Evolutionary conservation across 2,888 invertebrate species (phyloP).

Genomic region (Ophioninae sp.): DNA sequence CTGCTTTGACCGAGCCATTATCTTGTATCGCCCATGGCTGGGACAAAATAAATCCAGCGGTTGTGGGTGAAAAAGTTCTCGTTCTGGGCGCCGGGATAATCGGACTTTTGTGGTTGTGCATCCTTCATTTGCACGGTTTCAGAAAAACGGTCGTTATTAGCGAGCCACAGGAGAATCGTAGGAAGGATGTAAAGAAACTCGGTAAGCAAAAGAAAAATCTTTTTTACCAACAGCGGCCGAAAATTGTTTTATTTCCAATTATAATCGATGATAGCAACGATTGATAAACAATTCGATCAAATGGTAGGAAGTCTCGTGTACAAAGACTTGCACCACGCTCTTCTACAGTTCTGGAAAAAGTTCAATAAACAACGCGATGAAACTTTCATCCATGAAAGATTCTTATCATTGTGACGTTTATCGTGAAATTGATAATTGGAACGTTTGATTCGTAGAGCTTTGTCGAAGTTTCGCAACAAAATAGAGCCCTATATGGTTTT

Average conservation of each 20-base stretch:
- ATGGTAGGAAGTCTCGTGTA: too few relatives aligned
- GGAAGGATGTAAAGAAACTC: constrained; percentile 71
- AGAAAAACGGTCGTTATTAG: constrained; percentile 85
- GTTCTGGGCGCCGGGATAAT: constrained; percentile 89
- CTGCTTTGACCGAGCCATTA: constrained; percentile 86
- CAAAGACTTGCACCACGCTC: too few relatives aligned
- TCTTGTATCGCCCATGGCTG: constrained; percentile 88
- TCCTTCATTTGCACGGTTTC: constrained; percentile 87
- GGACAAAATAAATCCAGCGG: constrained; percentile 84
- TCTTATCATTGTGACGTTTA: constrained; percentile 1
- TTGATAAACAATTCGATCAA: background rate
- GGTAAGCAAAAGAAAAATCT: constrained; percentile 81
- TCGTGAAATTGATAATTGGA: background rate
- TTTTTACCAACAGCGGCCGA: background rate
- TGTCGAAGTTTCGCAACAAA: background rate
- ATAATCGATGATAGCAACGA: background rate
- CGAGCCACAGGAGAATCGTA: constrained; percentile 83
- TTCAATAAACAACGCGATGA: background rate
- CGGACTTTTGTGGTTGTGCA: constrained; percentile 85
- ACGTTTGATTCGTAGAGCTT: background rate
- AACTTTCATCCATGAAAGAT: background rate
- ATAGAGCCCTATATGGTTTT: too few relatives aligned
- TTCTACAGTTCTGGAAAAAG: too few relatives aligned
- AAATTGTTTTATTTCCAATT: background rate
- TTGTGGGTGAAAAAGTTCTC: constrained; percentile 85